Evolutionary conservation across 1,140 invertebrate species (phyloP).

Genomic region (Xylocopa sonorina): DNA sequence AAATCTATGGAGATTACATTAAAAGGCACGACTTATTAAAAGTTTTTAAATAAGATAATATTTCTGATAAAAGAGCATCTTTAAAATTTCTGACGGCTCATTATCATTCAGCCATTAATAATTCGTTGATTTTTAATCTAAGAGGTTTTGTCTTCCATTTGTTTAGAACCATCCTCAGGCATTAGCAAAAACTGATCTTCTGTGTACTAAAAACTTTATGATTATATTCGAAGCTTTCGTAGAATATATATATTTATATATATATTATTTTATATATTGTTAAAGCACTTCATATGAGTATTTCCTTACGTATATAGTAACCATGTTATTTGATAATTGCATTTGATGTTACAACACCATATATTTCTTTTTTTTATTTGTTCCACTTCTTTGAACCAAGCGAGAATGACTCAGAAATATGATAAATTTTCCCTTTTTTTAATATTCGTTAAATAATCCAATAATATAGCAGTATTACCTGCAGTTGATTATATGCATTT

Average conservation of each 20-base stretch:
- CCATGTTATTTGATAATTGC: constrained; percentile 50
- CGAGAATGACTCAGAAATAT: constrained; percentile 32
- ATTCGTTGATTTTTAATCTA: constrained; percentile 37
- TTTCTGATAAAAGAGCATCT: constrained; percentile 67
- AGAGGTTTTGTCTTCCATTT: constrained; percentile 19
- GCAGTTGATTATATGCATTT: constrained; percentile 39
- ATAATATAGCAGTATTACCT: constrained; percentile 22
- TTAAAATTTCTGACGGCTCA: constrained; percentile 67
- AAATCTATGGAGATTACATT: constrained; percentile 71
- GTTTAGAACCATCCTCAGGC: constrained; percentile 36
- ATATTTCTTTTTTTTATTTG: constrained; percentile 44
- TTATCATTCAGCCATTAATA: constrained; percentile 40
- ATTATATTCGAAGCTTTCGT: constrained; percentile 47
- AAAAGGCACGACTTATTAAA: constrained; percentile 78
- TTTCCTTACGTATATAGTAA: constrained; percentile 61
- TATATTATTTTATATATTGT: constrained; percentile 37
- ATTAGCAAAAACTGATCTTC: constrained; percentile 45
- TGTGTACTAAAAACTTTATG: constrained; percentile 51
- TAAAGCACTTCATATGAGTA: constrained; percentile 64
- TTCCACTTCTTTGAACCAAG: constrained; percentile 33
- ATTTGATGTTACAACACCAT: constrained; percentile 45
- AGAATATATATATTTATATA: constrained; percentile 29
- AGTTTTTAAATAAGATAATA: constrained; percentile 70
- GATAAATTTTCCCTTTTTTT: constrained; percentile 5
- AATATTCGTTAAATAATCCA: constrained; percentile 14